These are phyloP conservation scores for Pseudorasbora parva DNA, from an alignment of 2,113 vertebrate genomes.

Conservation along the genomic window DNA sequence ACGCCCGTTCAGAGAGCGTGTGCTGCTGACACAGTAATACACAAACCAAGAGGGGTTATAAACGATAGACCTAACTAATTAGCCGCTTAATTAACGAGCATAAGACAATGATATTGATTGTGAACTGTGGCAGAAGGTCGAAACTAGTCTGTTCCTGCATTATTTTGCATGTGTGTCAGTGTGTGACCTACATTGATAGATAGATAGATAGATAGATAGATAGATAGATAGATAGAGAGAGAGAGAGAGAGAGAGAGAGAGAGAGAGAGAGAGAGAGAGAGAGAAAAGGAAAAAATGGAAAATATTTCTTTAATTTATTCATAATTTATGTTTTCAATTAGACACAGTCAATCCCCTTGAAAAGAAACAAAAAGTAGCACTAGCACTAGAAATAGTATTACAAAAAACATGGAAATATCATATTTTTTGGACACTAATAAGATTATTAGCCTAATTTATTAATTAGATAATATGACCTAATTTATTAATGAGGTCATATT, in stretches of 20 bases:
- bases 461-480: too few relatives aligned
- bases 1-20: slow-evolving; percentile 38
- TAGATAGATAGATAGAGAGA: not conserved
- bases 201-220: not conserved
- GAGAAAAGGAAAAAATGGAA: too few relatives aligned
- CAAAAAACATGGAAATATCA: too few relatives aligned
- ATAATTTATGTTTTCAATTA: too few relatives aligned
- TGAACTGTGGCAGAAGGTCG: not conserved
- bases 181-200: not conserved
- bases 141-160: not conserved
- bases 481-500: too few relatives aligned
- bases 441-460: too few relatives aligned
- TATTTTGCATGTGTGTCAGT: not conserved
- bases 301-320: too few relatives aligned
- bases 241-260: not conserved
- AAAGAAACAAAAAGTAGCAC: too few relatives aligned
- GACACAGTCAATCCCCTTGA: too few relatives aligned
- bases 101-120: not conserved
- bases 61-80: not conserved
- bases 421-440: too few relatives aligned
- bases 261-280: not conserved
- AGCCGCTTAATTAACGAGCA: not conserved
- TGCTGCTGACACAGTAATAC: slow-evolving; percentile 14
- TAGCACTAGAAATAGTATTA: too few relatives aligned
- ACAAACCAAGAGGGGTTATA: not conserved